phyloP scores from a whole-genome alignment of 2,113 vertebrate species.

The Aplodontia rufa region DNA sequence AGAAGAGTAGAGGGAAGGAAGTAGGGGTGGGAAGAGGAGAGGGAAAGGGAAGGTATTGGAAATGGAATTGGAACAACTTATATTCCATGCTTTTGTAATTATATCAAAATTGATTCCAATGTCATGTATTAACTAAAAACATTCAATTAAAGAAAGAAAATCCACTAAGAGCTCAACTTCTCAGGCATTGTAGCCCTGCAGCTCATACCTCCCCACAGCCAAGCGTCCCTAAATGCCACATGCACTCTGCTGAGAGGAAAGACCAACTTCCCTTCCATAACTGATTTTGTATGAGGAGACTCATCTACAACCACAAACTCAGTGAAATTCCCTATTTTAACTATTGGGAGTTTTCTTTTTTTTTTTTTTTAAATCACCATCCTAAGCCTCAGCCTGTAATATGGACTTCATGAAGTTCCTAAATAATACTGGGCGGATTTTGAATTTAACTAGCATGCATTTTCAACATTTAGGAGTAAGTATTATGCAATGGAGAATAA shows the following conservation, averaged over 20 bases:
- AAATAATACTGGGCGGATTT: neutral
- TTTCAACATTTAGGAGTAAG: neutral
- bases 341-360: neutral
- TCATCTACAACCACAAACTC: neutral
- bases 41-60: too few relatives aligned
- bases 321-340: neutral
- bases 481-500: neutral
- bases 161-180: neutral
- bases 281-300: neutral
- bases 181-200: neutral
- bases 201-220: too few relatives aligned
- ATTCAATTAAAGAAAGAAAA: too few relatives aligned
- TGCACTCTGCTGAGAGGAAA: neutral
- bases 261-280: neutral
- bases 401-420: neutral
- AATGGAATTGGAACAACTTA: too few relatives aligned
- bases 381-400: neutral
- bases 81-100: too few relatives aligned
- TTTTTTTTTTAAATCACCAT: neutral
- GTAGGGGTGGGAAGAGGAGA: too few relatives aligned
- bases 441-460: neutral
- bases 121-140: too few relatives aligned
- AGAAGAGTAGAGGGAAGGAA: too few relatives aligned
- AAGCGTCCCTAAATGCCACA: neutral
- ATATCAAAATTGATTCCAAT: too few relatives aligned